Conservation (phyloP, 2,113 vertebrate genomes). For the Mesocricetus auratus region DNA sequence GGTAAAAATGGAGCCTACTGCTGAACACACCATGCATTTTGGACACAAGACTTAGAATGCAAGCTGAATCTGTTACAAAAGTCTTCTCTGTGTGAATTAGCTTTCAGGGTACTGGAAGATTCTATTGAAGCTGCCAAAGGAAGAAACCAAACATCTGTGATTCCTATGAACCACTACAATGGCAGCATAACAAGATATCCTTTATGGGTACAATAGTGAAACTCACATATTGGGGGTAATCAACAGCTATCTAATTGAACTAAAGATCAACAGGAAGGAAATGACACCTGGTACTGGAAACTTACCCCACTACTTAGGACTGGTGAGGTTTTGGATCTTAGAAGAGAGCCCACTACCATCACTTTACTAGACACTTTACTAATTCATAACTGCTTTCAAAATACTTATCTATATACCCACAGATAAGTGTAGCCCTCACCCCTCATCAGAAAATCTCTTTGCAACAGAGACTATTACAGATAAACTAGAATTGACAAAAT, state of each 20-base stretch:
- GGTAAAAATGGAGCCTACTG: neutral
- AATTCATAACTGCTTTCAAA: neutral
- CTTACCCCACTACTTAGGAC: neutral
- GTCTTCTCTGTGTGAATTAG: neutral
- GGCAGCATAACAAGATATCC: neutral
- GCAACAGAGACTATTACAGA: neutral
- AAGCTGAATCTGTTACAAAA: neutral
- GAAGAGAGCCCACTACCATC: neutral
- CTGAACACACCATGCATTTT: neutral
- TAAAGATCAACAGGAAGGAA: neutral
- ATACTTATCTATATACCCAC: neutral
- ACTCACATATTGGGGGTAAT: neutral
- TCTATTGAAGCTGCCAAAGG: neutral
- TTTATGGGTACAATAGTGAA: neutral
- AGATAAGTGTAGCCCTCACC: neutral
- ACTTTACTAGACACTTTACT: neutral
- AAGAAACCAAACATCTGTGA: neutral
- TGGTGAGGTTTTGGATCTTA: neutral
- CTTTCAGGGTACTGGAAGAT: neutral
- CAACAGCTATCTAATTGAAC: neutral
- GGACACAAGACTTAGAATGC: neutral
- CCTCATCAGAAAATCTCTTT: neutral
- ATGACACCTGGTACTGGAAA: neutral
- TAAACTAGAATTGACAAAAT: neutral
- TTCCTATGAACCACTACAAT: neutral